Percentiles rank a stretch among this genome's conserved stretches.
These are phyloP conservation scores for Rhinolophus sinicus DNA, from an alignment of 2,113 vertebrate genomes.

Conservation along the genomic window DNA sequence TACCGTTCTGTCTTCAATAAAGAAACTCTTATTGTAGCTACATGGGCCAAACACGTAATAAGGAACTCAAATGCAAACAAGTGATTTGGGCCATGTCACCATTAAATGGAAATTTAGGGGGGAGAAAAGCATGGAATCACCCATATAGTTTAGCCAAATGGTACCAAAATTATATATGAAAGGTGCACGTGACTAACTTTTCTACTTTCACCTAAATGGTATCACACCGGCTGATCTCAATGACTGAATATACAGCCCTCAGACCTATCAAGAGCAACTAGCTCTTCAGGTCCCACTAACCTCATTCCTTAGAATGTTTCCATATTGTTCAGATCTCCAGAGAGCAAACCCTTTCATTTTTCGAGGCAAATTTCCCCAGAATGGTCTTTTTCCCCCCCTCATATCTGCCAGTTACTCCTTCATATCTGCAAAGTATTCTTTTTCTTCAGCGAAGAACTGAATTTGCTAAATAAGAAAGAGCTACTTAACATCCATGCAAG, in stretches of 20 bases:
- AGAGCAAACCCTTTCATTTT: not conserved
- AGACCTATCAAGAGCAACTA: not conserved
- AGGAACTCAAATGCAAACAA: not conserved
- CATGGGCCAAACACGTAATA: not conserved
- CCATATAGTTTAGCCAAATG: slow-evolving; percentile 23
- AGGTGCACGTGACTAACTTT: not conserved
- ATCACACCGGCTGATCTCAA: not conserved
- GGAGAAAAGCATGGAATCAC: not conserved
- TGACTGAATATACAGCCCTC: not conserved
- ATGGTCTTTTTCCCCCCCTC: not conserved
- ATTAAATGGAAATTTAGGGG: not conserved
- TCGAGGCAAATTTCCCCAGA: not conserved
- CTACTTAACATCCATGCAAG: not conserved
- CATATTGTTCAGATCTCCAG: not conserved
- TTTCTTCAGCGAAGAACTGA: slow-evolving; percentile 23
- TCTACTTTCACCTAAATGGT: not conserved
- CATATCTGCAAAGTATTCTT: not conserved
- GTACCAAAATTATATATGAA: not conserved
- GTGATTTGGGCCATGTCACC: not conserved
- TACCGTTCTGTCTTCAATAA: not conserved
- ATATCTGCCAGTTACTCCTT: not conserved
- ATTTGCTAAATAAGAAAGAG: slow-evolving; percentile 25
- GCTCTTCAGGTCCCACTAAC: not conserved
- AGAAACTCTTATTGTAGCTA: not conserved
- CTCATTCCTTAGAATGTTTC: not conserved